These are phyloP conservation scores for Hydropotes inermis DNA, from an alignment of 2,113 vertebrate genomes.

Conservation along the genomic window DNA sequence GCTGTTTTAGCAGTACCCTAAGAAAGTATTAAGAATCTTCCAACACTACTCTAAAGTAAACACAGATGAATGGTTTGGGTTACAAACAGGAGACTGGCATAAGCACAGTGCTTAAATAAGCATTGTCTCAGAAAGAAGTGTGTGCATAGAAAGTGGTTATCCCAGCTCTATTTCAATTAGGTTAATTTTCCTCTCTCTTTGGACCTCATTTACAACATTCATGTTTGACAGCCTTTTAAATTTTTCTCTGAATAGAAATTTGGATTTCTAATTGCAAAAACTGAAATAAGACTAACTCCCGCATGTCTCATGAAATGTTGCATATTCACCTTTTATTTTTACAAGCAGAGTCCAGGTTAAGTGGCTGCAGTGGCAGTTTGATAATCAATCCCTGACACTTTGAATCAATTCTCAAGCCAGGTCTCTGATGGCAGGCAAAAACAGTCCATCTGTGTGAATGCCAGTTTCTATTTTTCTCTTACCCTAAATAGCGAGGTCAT, in stretches of 20 bases:
- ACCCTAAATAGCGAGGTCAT: background rate
- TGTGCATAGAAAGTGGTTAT: background rate
- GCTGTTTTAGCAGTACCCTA: constrained; percentile 48
- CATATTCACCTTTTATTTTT: background rate
- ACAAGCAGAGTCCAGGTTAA: background rate
- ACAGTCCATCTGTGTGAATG: background rate
- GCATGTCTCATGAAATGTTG: accelerated
- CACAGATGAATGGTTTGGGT: constrained; percentile 71
- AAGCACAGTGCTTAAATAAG: constrained; percentile 68
- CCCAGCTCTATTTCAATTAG: background rate
- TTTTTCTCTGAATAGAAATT: background rate
- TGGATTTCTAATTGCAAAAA: background rate
- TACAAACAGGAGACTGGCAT: constrained; percentile 57
- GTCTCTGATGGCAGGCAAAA: background rate
- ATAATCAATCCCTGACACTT: constrained; percentile 19
- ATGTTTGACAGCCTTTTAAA: background rate
- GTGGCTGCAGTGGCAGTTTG: no score
- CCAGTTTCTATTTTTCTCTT: background rate
- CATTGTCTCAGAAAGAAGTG: constrained; percentile 39
- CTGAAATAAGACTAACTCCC: background rate
- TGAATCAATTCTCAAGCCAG: background rate
- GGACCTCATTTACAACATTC: background rate
- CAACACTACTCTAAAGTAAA: constrained; percentile 67
- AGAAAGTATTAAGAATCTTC: constrained; percentile 68
- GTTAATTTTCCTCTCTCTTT: background rate